Evolutionary conservation across 2,113 vertebrate genomes (phyloP).

Genomic region (Thermophis baileyi): DNA sequence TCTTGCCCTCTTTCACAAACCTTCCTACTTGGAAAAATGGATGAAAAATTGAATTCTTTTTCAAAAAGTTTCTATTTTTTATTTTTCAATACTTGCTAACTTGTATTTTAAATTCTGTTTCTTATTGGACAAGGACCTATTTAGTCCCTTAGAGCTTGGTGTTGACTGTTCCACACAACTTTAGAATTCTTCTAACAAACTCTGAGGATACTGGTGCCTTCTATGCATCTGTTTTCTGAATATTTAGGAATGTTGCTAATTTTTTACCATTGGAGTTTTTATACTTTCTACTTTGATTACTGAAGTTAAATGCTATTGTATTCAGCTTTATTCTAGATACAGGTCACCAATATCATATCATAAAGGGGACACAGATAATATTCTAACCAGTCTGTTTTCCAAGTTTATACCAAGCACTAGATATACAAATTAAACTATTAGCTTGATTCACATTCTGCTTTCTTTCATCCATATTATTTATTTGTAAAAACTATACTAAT

Average conservation of each 20-base stretch:
- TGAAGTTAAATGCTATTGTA: background rate
- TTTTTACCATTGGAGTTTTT: background rate
- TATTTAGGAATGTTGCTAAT: background rate
- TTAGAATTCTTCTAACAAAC: background rate
- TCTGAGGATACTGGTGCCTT: background rate
- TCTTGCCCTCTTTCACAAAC: background rate
- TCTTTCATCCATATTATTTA: background rate
- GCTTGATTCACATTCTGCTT: background rate
- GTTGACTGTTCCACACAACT: background rate
- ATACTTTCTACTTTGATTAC: conserved; percentile 19
- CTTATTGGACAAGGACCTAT: background rate
- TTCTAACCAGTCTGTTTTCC: background rate
- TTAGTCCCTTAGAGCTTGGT: background rate
- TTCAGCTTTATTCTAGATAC: background rate
- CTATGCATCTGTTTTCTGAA: background rate
- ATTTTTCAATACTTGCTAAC: background rate
- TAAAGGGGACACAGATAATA: background rate
- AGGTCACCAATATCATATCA: background rate
- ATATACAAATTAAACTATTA: background rate
- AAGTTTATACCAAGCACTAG: background rate
- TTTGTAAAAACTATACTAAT: background rate
- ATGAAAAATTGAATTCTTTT: conserved; percentile 2
- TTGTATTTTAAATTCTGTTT: background rate
- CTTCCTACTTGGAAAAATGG: background rate
- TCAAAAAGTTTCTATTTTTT: background rate